These are phyloP conservation scores for Naja naja DNA, from an alignment of 2,113 vertebrate genomes.

Conservation along the genomic window DNA sequence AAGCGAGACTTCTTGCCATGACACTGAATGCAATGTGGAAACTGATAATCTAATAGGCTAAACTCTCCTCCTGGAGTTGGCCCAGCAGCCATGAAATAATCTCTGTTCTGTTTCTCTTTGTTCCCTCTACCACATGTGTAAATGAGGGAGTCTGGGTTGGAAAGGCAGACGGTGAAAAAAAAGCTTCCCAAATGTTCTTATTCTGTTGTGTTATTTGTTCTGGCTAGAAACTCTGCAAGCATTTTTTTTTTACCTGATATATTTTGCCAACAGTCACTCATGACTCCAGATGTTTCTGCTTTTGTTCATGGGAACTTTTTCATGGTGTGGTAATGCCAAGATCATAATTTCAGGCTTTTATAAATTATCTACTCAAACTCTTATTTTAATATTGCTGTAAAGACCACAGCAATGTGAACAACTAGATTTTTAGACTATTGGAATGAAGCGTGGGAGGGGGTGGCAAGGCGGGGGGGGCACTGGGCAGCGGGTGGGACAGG, in stretches of 20 bases:
- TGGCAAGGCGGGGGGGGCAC: too few species aligned
- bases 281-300: constrained; percentile 73
- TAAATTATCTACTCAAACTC: constrained; percentile 57
- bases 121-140: constrained; percentile 53
- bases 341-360: constrained; percentile 61
- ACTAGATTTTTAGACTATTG: constrained; percentile 28
- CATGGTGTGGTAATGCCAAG: constrained; percentile 60
- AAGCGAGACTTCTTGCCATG: constrained; percentile 52
- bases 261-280: constrained; percentile 65
- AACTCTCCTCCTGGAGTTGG: constrained; percentile 47
- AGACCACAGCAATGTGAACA: constrained; percentile 48
- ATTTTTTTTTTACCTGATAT: constrained; percentile 11
- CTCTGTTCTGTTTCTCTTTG: constrained; percentile 46
- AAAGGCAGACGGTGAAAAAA: constrained; percentile 52
- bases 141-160: constrained; percentile 41
- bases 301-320: constrained; percentile 67
- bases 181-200: constrained; percentile 50
- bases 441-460: neutral
- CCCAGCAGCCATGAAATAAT: constrained; percentile 52
- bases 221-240: constrained; percentile 55
- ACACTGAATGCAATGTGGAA: constrained; percentile 62
- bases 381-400: constrained; percentile 35
- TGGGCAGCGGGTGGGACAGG: fast-evolving
- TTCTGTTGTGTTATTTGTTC: constrained; percentile 63
- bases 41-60: constrained; percentile 56